Conservation (phyloP, 2,888 invertebrate species). For the Druceiella hillmani region DNA sequence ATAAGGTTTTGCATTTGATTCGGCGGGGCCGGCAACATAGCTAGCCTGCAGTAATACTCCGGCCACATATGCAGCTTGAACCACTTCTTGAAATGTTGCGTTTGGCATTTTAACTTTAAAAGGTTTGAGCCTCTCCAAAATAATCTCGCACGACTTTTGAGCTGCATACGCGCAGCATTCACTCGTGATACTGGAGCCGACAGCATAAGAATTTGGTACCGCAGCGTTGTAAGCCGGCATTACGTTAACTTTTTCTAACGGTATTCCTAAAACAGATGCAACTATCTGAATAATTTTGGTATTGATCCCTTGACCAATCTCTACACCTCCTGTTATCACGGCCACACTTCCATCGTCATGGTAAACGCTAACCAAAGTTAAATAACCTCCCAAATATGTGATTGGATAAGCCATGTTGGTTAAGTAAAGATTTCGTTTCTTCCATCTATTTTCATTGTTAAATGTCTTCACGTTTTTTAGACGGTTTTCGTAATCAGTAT, state of each 20-base stretch:
- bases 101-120: conserved; percentile 30
- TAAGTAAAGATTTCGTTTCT: conserved; percentile 65
- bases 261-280: conserved; percentile 61
- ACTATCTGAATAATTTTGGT: conserved; percentile 64
- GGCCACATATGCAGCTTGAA: conserved; percentile 24
- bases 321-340: conserved; percentile 65
- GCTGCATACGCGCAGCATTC: conserved; percentile 33
- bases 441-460: conserved; percentile 72
- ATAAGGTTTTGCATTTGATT: conserved; percentile 35
- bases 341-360: conserved; percentile 67
- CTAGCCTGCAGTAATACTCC: conserved; percentile 29
- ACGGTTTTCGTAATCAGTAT: conserved; percentile 51
- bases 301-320: conserved; percentile 77
- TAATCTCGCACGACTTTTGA: conserved; percentile 35
- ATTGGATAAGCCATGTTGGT: conserved; percentile 65
- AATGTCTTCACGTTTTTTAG: conserved; percentile 50
- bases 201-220: conserved; percentile 52
- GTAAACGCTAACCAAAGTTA: conserved; percentile 61
- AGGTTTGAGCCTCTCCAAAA: conserved; percentile 34
- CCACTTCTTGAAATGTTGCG: conserved; percentile 31
- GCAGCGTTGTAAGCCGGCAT: conserved; percentile 54
- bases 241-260: conserved; percentile 58
- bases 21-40: conserved; percentile 25
- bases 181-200: conserved; percentile 52
- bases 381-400: conserved; percentile 44